A percentile compares a stretch with the other conserved stretches of the same genome.
Evolutionary conservation across 2,888 invertebrate species (phyloP).

Genomic region (Polymixis lichenea): DNA sequence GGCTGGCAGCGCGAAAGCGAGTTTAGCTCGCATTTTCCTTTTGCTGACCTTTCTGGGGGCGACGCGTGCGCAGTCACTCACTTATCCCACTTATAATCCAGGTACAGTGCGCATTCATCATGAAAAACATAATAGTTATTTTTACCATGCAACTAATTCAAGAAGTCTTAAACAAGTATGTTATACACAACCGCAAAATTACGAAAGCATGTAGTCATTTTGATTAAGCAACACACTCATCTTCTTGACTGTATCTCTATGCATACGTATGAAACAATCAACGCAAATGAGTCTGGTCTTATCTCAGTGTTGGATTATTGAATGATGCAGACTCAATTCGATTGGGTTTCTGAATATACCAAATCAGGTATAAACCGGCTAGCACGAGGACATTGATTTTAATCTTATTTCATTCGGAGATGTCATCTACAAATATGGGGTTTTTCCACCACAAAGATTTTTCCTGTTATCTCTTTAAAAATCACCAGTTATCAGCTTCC

Average conservation of each 20-base stretch:
- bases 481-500: background rate
- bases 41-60: constrained; percentile 72
- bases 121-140: too few relatives aligned
- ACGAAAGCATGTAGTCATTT: constrained; percentile 1
- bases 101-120: constrained; percentile 66
- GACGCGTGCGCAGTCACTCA: constrained; percentile 75
- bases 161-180: background rate
- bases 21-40: constrained; percentile 71
- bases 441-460: constrained; percentile 25
- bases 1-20: constrained; percentile 67
- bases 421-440: constrained; percentile 7
- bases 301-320: background rate
- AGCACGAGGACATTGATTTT: constrained; percentile 13
- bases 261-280: background rate
- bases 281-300: background rate
- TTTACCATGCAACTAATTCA: background rate
- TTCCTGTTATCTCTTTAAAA: constrained; percentile 3
- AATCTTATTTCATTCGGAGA: constrained; percentile 19
- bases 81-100: constrained; percentile 73
- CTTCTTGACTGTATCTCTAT: background rate
- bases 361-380: constrained; percentile 26
- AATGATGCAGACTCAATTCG: constrained; percentile 1
- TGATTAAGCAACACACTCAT: background rate
- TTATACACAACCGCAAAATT: background rate
- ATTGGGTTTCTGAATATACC: constrained; percentile 14